Evolutionary conservation across 2,113 vertebrate genomes (phyloP).

Genomic region (Tapirus terrestris): DNA sequence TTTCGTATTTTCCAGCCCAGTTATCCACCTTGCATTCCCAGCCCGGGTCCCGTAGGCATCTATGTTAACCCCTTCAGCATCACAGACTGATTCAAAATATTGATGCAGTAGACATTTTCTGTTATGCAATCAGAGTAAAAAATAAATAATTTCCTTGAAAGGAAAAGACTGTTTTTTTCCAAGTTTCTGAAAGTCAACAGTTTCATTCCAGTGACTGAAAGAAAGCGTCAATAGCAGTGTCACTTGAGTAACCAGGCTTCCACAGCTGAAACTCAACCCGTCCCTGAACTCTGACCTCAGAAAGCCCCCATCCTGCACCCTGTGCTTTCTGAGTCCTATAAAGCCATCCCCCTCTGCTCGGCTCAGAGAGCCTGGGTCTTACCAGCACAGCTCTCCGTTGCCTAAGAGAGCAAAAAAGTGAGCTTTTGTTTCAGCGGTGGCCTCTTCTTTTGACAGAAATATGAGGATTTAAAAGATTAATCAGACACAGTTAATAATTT

Average conservation of each 20-base stretch:
- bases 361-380: not conserved
- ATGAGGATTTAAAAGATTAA: not conserved
- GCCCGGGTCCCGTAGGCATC: no score
- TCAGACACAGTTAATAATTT: not conserved
- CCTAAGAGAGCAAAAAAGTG: not conserved
- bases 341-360: not conserved
- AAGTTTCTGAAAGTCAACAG: not conserved
- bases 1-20: not conserved
- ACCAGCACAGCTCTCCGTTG: no score
- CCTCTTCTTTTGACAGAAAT: not conserved
- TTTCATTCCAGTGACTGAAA: not conserved
- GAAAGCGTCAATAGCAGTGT: no score
- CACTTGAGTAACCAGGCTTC: not conserved
- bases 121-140: not conserved
- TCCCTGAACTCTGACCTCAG: not conserved
- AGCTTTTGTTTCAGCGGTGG: not conserved
- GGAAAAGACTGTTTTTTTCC: not conserved
- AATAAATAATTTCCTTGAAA: not conserved
- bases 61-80: no score
- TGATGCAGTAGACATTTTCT: not conserved
- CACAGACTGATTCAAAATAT: not conserved
- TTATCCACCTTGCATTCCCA: not conserved
- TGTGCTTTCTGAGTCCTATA: not conserved
- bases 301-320: not conserved
- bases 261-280: no score